phyloP scores from a whole-genome alignment of 2,113 vertebrate genomes.

The Notarius quadriscutis region DNA sequence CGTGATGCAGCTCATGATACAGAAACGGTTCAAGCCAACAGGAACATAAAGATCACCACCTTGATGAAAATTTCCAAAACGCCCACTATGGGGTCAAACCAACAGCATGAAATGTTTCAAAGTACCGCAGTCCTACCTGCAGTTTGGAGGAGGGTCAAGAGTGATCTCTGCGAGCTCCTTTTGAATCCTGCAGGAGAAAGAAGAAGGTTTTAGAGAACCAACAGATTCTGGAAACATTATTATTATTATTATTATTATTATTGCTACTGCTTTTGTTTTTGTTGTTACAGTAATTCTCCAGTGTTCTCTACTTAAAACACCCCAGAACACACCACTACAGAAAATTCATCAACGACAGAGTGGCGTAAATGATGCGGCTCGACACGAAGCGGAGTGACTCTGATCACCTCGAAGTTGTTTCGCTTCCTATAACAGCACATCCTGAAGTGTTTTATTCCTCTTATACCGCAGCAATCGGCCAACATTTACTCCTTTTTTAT shows the following conservation, averaged over 20 bases:
- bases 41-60: background rate
- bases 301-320: background rate
- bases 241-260: background rate
- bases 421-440: background rate
- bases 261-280: background rate
- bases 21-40: background rate
- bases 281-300: background rate
- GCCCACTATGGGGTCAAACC: background rate
- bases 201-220: background rate
- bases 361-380: no score
- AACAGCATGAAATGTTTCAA: background rate
- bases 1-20: background rate
- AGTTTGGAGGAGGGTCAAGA: constrained; percentile 93
- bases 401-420: background rate
- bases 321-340: background rate
- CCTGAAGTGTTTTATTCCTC: background rate
- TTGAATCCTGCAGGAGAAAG: constrained; percentile 82
- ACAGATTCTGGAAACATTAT: background rate
- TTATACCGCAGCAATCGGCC: background rate
- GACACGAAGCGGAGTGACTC: no score
- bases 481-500: no score
- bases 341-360: background rate
- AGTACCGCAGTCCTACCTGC: constrained; percentile 80
- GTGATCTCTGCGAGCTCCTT: constrained; percentile 97
- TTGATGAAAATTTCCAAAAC: background rate